Percentiles rank a stretch among this genome's conserved stretches.
Conservation (phyloP, 1,140 invertebrate species). For the Drosophila pachea region DNA sequence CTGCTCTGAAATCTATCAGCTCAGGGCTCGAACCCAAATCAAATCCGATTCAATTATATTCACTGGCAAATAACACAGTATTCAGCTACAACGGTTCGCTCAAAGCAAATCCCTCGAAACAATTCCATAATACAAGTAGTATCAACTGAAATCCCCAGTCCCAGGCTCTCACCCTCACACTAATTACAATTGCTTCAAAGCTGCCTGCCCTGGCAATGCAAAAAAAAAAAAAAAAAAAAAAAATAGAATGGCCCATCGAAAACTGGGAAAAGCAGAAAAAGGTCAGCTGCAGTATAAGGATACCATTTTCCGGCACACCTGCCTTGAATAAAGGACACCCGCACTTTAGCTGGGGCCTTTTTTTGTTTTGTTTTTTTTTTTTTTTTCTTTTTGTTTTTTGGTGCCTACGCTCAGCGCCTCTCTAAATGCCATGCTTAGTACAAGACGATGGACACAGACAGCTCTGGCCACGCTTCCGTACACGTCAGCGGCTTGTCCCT, state of each 20-base stretch:
- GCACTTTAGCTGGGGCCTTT: constrained; percentile 1
- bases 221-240: constrained; percentile 15
- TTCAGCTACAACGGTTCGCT: constrained; percentile 26
- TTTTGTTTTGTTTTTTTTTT: constrained; percentile 3
- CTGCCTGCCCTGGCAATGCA: constrained; percentile 17
- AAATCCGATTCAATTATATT: constrained; percentile 48
- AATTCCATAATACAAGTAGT: constrained; percentile 36
- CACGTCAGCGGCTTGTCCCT: constrained; percentile 41
- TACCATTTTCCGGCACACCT: constrained; percentile 53
- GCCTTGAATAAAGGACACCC: constrained; percentile 35
- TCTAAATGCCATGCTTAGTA: constrained; percentile 42
- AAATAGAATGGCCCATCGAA: constrained; percentile 1
- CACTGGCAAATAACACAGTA: constrained; percentile 33
- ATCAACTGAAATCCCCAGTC: constrained; percentile 31
- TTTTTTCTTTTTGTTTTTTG: neutral
- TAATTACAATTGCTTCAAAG: constrained; percentile 51
- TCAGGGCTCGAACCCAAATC: constrained; percentile 21
- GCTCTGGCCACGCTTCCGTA: too few relatives aligned
- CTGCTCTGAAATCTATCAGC: constrained; percentile 11
- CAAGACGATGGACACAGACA: neutral
- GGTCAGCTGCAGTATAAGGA: constrained; percentile 30
- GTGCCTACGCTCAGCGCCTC: constrained; percentile 13
- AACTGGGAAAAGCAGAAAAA: constrained; percentile 12
- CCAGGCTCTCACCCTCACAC: constrained; percentile 30
- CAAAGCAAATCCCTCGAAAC: constrained; percentile 31